A percentile compares a stretch with the other conserved stretches of the same genome.
Conservation (phyloP, 2,888 invertebrate genomes). For the Catocala sponsa region DNA sequence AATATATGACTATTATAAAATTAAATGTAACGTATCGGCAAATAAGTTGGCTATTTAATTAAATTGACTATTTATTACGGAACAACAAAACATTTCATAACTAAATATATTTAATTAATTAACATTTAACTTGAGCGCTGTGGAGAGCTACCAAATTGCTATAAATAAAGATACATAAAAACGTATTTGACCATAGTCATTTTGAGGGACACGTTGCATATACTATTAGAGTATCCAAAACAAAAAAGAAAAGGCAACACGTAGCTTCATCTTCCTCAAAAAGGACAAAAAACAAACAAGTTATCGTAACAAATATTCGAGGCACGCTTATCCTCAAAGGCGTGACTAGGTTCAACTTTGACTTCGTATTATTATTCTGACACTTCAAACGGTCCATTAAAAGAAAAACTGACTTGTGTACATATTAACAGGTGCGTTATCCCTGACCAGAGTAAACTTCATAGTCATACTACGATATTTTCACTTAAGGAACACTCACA, state of each 20-base stretch:
- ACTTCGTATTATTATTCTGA: conserved; percentile 60
- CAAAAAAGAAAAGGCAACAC: background rate
- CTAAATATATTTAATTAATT: too few species aligned
- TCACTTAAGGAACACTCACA: conserved; percentile 5
- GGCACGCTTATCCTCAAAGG: conserved; percentile 13
- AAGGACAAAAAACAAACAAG: conserved; percentile 6
- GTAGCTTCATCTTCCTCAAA: background rate
- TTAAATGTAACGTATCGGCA: too few species aligned
- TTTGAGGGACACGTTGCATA: background rate
- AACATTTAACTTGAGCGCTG: too few species aligned
- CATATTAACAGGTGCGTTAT: conserved; percentile 39
- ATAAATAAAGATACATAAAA: too few species aligned
- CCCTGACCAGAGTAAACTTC: conserved; percentile 5
- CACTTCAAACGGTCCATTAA: conserved; percentile 55
- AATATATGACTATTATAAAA: too few species aligned
- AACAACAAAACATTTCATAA: too few species aligned
- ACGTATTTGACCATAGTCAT: too few species aligned
- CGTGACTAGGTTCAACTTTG: conserved; percentile 17
- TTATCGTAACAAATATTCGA: conserved; percentile 14
- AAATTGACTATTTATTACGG: too few species aligned
- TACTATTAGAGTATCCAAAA: background rate
- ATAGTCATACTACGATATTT: conserved; percentile 12
- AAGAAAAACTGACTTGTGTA: conserved; percentile 48
- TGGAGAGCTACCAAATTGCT: too few species aligned
- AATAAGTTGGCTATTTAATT: too few species aligned